These are phyloP conservation scores for Geotrypetes seraphini DNA, from an alignment of 2,797 vertebrate species.

Conservation along the genomic window DNA sequence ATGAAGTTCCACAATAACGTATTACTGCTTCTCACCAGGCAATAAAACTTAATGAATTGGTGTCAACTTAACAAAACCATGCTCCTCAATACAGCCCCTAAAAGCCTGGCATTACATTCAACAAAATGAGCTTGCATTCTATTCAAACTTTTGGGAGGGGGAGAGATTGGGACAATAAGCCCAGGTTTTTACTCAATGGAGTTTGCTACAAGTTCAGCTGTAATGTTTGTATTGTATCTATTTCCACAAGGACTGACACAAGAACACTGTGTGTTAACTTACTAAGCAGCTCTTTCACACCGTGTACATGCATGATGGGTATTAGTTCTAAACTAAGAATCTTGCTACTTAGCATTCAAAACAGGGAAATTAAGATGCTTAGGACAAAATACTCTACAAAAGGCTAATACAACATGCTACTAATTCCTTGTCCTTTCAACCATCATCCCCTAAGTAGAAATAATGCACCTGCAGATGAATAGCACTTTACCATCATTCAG, in stretches of 20 bases:
- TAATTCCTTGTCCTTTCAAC: conserved; percentile 95
- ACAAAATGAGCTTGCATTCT: conserved; percentile 95
- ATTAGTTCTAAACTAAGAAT: conserved; percentile 94
- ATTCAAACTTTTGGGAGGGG: conserved; percentile 64
- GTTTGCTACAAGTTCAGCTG: conserved; percentile 96
- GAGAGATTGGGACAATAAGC: conserved; percentile 72
- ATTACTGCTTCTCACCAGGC: conserved; percentile 95
- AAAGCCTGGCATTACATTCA: conserved; percentile 98
- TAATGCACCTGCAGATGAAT: conserved; percentile 99
- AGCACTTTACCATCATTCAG: conserved; percentile 88
- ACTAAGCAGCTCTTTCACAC: conserved; percentile 98
- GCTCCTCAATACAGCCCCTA: conserved; percentile 85
- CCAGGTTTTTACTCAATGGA: conserved; percentile 92
- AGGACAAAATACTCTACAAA: conserved; percentile 98
- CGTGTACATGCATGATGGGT: conserved; percentile 96
- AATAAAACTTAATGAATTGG: conserved; percentile 99
- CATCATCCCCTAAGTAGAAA: conserved; percentile 92
- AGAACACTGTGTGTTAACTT: conserved; percentile 98
- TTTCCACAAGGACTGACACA: conserved; percentile 98
- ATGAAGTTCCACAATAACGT: conserved; percentile 98
- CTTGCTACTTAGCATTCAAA: conserved; percentile 96
- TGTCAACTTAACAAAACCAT: conserved; percentile 96
- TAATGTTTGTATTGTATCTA: conserved; percentile 99
- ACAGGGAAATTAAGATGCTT: conserved; percentile 98
- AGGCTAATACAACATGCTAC: conserved; percentile 98